phyloP scores from a whole-genome alignment of 2,113 vertebrate species.

The Pomatostomus ruficeps region DNA sequence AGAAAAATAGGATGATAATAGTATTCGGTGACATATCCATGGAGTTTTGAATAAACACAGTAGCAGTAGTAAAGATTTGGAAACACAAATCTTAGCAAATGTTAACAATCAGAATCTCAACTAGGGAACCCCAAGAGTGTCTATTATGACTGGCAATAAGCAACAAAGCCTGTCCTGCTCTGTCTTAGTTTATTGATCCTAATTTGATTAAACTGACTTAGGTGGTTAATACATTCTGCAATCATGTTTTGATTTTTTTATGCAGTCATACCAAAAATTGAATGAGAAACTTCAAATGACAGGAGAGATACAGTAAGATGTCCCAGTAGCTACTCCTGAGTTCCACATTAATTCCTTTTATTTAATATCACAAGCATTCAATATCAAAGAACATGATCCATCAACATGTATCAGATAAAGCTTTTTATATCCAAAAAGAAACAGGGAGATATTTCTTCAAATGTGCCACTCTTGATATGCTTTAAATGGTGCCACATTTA shows the following conservation, averaged over 20 bases:
- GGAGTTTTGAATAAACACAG: not conserved
- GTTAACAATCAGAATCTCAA: not conserved
- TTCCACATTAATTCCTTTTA: conserved; percentile 1
- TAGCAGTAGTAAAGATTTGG: not conserved
- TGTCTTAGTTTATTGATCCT: not conserved
- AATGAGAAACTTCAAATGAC: not conserved
- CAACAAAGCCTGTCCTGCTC: not conserved
- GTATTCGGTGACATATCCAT: not conserved
- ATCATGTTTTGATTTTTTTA: not conserved
- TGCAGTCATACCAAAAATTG: not conserved
- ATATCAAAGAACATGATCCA: not conserved
- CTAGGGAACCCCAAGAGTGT: not conserved
- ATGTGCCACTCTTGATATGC: not conserved
- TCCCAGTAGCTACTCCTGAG: not conserved
- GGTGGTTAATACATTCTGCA: not conserved
- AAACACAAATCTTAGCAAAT: not conserved
- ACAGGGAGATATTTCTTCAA: not conserved
- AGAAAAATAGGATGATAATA: not conserved
- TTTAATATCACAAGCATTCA: conserved; percentile 8
- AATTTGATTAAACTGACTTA: not conserved
- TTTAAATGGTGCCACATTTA: not conserved
- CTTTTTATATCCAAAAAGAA: conserved; percentile 13
- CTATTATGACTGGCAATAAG: not conserved
- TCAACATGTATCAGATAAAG: conserved; percentile 22
- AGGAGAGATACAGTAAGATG: not conserved